These are phyloP conservation scores for Gallinago jamesoni DNA, from an alignment of 2,113 vertebrate species.

Conservation along the genomic window DNA sequence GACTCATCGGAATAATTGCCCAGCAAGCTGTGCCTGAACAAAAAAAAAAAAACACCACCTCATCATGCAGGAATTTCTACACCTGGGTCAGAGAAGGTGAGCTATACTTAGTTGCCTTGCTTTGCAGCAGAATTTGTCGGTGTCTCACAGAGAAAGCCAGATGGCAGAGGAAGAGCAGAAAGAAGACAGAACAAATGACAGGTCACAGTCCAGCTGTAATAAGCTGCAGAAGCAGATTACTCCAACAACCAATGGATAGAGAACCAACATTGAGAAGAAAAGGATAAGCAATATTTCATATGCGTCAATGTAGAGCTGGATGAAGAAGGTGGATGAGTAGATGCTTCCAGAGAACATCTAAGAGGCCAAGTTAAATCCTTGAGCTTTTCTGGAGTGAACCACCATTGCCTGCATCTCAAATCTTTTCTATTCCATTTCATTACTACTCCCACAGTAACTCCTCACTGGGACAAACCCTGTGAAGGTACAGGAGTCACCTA, in stretches of 20 bases:
- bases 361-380: background rate
- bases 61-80: slow-evolving; percentile 29
- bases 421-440: background rate
- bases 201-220: background rate
- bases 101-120: background rate
- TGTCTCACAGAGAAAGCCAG: background rate
- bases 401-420: background rate
- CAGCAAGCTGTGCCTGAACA: background rate
- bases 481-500: background rate
- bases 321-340: background rate
- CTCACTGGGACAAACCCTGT: background rate
- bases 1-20: slow-evolving; percentile 34
- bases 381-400: background rate
- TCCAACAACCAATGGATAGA: background rate
- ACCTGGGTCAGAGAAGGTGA: slow-evolving; percentile 47
- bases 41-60: background rate
- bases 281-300: background rate
- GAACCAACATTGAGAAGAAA: background rate
- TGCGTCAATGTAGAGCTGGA: background rate
- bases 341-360: background rate
- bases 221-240: background rate
- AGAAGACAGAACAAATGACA: background rate
- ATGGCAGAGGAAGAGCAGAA: background rate
- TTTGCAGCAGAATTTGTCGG: background rate
- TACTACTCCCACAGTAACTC: background rate